These are phyloP conservation scores for Phocoena phocoena DNA, from an alignment of 2,113 vertebrate species.

Conservation along the genomic window DNA sequence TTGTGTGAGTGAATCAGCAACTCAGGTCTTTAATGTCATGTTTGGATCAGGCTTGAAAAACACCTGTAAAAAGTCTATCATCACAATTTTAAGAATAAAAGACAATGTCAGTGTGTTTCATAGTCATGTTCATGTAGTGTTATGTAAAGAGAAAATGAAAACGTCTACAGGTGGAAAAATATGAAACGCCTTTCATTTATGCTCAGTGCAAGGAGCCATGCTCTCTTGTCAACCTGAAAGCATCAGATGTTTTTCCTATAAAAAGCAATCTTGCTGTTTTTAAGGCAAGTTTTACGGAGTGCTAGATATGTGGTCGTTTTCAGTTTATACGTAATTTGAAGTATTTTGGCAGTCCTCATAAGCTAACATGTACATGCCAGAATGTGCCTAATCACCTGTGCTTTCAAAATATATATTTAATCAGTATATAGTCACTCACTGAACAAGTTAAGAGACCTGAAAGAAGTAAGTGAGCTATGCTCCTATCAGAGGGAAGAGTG, in stretches of 20 bases:
- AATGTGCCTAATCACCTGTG: neutral
- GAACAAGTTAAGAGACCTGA: neutral
- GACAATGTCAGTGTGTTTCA: neutral
- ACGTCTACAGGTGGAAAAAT: constrained; percentile 39
- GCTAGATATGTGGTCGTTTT: constrained; percentile 62
- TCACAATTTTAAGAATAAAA: constrained; percentile 28
- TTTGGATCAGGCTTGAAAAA: constrained; percentile 41
- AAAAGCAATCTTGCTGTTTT: constrained; percentile 58
- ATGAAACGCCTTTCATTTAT: constrained; percentile 53
- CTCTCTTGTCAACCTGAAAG: neutral
- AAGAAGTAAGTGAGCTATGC: neutral
- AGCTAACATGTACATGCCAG: neutral
- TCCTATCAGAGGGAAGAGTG: neutral
- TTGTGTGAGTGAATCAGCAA: constrained; percentile 44
- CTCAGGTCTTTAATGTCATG: neutral
- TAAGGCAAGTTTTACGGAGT: constrained; percentile 62
- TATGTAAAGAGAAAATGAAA: constrained; percentile 29
- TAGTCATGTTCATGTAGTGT: neutral
- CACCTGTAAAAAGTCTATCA: constrained; percentile 44
- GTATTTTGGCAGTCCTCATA: constrained; percentile 14
- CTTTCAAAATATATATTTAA: neutral
- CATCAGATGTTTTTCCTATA: neutral
- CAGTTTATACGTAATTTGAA: constrained; percentile 48
- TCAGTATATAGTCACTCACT: neutral
- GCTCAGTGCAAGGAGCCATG: neutral